A percentile compares a stretch with the other conserved stretches of the same genome.
Conservation (phyloP, 2,888 invertebrate genomes). For the Drosophila subquinaria region DNA sequence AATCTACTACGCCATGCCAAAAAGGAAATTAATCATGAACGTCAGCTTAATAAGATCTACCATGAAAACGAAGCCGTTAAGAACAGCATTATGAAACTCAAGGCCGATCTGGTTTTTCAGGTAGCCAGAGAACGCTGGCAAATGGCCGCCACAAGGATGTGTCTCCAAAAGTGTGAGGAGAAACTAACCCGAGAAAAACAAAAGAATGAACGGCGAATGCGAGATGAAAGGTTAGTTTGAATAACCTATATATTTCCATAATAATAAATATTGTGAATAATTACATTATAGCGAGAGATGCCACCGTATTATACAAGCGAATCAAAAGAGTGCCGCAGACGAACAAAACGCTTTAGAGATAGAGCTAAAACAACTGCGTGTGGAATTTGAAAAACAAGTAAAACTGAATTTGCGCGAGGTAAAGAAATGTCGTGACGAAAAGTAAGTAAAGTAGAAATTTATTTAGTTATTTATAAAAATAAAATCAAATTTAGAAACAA, state of each 20-base stretch:
- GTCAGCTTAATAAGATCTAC: conserved; percentile 48
- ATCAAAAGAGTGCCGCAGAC: conserved; percentile 54
- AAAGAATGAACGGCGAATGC: conserved; percentile 33
- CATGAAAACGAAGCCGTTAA: conserved; percentile 49
- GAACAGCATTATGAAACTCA: conserved; percentile 23
- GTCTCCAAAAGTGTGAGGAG: conserved; percentile 37
- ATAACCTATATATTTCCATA: neutral
- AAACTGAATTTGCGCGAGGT: conserved; percentile 64
- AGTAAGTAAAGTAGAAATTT: conserved; percentile 61
- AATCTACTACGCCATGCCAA: conserved; percentile 46
- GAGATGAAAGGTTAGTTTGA: conserved; percentile 37
- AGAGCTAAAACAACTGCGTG: conserved; percentile 58
- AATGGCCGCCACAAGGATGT: conserved; percentile 16
- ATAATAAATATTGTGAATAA: neutral
- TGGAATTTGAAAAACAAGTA: conserved; percentile 55
- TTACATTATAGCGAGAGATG: conserved; percentile 68
- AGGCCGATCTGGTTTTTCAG: conserved; percentile 17
- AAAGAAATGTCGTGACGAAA: conserved; percentile 74
- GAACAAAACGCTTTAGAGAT: conserved; percentile 69
- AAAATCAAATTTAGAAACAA: no score
- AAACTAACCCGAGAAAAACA: conserved; percentile 23
- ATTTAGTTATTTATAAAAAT: no score
- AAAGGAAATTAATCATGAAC: conserved; percentile 46
- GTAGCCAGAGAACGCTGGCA: conserved; percentile 32
- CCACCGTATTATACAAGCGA: conserved; percentile 66